A percentile compares a stretch with the other conserved stretches of the same genome.
Conservation (phyloP, 2,113 vertebrate species). For the Heterotis niloticus region DNA sequence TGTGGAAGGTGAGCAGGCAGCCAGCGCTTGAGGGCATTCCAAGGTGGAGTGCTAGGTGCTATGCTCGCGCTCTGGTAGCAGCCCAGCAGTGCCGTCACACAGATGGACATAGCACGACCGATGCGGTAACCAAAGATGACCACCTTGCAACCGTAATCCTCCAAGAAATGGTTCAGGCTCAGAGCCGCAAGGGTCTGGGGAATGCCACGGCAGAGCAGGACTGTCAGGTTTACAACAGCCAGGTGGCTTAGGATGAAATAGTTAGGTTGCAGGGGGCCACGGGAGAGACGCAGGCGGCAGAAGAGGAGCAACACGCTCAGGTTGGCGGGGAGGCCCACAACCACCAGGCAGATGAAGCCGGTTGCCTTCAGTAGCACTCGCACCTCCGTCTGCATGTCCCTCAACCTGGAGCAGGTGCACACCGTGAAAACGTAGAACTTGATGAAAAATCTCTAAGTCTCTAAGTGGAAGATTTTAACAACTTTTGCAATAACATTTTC, state of each 20-base stretch:
- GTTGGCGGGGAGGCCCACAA: conserved; percentile 47
- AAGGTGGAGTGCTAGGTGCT: conserved; percentile 24
- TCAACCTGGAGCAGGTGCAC: neutral
- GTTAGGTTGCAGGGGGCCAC: conserved; percentile 27
- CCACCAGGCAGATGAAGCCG: conserved; percentile 38
- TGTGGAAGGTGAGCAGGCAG: conserved; percentile 29
- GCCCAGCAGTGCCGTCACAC: conserved; percentile 40
- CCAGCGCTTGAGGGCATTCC: conserved; percentile 31
- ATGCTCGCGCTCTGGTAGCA: conserved; percentile 44
- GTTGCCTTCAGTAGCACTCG: conserved; percentile 39
- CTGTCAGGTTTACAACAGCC: conserved; percentile 39
- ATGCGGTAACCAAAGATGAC: conserved; percentile 40
- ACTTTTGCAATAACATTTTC: too few relatives aligned
- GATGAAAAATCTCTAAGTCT: too few relatives aligned
- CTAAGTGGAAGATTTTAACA: too few relatives aligned
- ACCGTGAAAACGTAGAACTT: too few relatives aligned
- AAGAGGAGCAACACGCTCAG: conserved; percentile 42
- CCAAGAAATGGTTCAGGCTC: conserved; percentile 26
- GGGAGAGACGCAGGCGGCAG: conserved; percentile 28
- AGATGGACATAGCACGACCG: conserved; percentile 44
- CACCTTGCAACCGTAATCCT: conserved; percentile 35
- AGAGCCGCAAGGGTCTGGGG: conserved; percentile 35
- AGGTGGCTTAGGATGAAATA: conserved; percentile 43
- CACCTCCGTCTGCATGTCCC: conserved; percentile 28
- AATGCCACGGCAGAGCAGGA: conserved; percentile 40